Evolutionary conservation across 2,888 invertebrate species (phyloP).

Genomic region (Drosophila prolongata): DNA sequence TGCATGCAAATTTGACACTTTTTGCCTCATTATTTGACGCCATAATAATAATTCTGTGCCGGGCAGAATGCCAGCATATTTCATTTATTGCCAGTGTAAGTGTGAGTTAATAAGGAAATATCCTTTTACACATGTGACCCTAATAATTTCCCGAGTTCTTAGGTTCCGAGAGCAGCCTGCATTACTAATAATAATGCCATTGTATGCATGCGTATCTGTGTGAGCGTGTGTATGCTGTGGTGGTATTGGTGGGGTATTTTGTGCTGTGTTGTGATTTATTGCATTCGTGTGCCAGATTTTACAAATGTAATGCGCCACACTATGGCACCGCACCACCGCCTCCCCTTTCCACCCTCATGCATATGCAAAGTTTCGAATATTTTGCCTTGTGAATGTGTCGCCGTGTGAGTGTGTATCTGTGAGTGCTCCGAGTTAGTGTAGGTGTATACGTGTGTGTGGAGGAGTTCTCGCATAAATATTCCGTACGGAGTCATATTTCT

Average conservation of each 20-base stretch:
- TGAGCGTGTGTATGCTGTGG: conserved; percentile 25
- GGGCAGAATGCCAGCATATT: conserved; percentile 49
- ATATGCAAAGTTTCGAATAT: conserved; percentile 80
- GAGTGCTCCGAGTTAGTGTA: not conserved
- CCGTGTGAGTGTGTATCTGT: conserved; percentile 33
- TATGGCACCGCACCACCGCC: conserved; percentile 30
- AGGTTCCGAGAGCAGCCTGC: conserved; percentile 63
- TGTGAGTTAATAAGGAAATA: conserved; percentile 79
- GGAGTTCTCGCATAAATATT: conserved; percentile 68
- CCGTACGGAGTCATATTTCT: conserved; percentile 72
- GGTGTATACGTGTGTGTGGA: conserved; percentile 20
- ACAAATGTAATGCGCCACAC: conserved; percentile 78
- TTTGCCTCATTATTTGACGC: conserved; percentile 78
- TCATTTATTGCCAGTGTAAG: conserved; percentile 31
- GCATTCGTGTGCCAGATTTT: conserved; percentile 83
- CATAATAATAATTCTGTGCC: conserved; percentile 64
- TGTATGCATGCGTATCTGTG: conserved; percentile 44
- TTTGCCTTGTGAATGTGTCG: conserved; percentile 65
- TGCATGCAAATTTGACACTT: conserved; percentile 78
- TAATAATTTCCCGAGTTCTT: conserved; percentile 76
- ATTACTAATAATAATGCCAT: conserved; percentile 77
- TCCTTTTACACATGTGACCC: conserved; percentile 80
- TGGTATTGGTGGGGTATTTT: conserved; percentile 52
- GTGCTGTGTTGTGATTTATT: conserved; percentile 80
- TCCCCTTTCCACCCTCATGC: conserved; percentile 56